phyloP scores from a whole-genome alignment of 2,888 invertebrate genomes.

The Neoaliturus tenellus region DNA sequence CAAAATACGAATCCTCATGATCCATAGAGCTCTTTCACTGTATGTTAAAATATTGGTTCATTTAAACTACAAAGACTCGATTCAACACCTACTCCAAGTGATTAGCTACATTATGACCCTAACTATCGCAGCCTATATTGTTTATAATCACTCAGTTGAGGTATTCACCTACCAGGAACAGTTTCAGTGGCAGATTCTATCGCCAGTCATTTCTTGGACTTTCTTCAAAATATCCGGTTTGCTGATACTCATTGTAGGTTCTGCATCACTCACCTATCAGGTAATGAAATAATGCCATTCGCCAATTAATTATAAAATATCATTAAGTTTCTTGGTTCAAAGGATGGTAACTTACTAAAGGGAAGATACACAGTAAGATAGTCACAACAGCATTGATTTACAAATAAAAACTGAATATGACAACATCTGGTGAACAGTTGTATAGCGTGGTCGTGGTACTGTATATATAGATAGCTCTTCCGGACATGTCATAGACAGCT shows the following conservation, averaged over 20 bases:
- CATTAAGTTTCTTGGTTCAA: no score
- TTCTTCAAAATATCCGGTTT: constrained; percentile 9
- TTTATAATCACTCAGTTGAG: background rate
- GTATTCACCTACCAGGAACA: background rate
- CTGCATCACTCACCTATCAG: background rate
- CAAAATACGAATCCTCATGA: background rate
- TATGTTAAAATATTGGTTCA: constrained; percentile 5
- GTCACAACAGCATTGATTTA: no score
- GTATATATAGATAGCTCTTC: no score
- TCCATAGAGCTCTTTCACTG: background rate
- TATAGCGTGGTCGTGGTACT: no score
- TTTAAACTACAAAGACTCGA: background rate
- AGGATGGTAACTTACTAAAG: no score
- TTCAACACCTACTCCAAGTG: background rate
- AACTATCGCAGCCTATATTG: background rate
- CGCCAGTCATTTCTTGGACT: background rate
- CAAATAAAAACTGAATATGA: no score
- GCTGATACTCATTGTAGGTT: background rate
- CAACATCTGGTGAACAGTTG: no score
- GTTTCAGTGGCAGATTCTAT: background rate
- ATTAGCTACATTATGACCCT: background rate
- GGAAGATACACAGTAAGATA: no score
- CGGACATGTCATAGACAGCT: no score
- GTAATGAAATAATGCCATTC: background rate
- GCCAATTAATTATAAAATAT: no score